Evolutionary conservation across 2,888 invertebrate species (phyloP), one percentile per base, ranked within the genome.

Genomic region (Drosophila rellima): DNA sequence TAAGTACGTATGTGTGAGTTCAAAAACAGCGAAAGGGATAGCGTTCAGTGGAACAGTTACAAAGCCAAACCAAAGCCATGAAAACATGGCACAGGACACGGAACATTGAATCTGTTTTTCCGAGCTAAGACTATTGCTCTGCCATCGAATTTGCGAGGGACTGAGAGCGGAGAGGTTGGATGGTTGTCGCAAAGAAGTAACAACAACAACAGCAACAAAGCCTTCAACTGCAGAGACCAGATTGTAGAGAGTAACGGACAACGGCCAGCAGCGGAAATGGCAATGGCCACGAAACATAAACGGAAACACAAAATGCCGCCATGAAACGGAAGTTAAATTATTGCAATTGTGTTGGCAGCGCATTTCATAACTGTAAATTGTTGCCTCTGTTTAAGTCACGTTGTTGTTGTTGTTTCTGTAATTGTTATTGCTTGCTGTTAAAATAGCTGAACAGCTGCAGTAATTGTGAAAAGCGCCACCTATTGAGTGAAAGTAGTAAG

Each of bases 261-360:
- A 47, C 48, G 61, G n/a, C n/a, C 26, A 26, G 59, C 61, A 70
- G 70, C 80, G 84, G 86, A 86, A 86, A 77, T 83, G 74, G 76
- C 80, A 79, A 54, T 64, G 70, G 78, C 69, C 75, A 64, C 70
- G 69, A 76, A 76, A 73, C 67, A 71, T 54, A 71, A 79, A 75
- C 85, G 88, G 85, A 88, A 82, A 85, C 85, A 79, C 85, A 86
- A 82, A 87, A 88, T 80, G 80, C 77, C 82, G 72, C 79, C 73
- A 80, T 81, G 71, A 74, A 88, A 77, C 86, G 86, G 86, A 88
- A 86, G 86, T 81, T 80, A 88, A 86, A 86, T 86, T 88, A 86
- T 85, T 87, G 87, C 84, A 80, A 74, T 87, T 76, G 87, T 73
- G 82, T 74, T 74, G 80, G 78, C 80, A 77, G 62, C 70, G 64